phyloP scores from a whole-genome alignment of 2,797 vertebrate genomes.

The Acanthurus lineatus region DNA sequence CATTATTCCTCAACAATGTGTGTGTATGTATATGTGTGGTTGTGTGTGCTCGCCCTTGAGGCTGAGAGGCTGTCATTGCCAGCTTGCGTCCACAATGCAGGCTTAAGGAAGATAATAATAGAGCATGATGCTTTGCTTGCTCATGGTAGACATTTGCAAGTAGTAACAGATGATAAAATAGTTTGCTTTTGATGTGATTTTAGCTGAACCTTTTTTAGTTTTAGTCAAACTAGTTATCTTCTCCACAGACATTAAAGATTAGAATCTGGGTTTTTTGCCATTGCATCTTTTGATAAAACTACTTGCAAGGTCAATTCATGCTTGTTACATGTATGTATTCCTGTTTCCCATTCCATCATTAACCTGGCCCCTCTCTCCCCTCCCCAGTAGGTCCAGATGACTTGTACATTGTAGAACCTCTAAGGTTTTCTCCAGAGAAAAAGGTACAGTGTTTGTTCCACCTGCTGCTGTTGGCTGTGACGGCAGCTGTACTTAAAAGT shows the following conservation, averaged over 20 bases:
- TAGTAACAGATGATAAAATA: conserved; percentile 67
- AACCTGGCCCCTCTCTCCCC: conserved; percentile 85
- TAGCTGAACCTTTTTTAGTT: neutral
- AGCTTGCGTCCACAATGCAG: conserved; percentile 72
- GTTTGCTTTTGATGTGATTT: conserved; percentile 21
- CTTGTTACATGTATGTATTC: conserved; percentile 84
- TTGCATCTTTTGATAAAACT: conserved; percentile 64
- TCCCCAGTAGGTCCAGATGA: conserved; percentile 95
- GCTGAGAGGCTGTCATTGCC: conserved; percentile 71
- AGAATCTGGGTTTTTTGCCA: conserved; percentile 1
- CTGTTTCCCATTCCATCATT: conserved; percentile 85
- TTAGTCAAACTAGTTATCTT: neutral
- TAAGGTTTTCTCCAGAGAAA: conserved; percentile 99
- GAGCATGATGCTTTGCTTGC: conserved; percentile 77
- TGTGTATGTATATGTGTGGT: conserved; percentile 18
- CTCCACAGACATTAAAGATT: neutral
- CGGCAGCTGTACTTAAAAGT: conserved; percentile 59
- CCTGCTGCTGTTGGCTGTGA: conserved; percentile 76
- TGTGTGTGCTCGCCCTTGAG: conserved; percentile 41
- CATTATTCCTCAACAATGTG: conserved; percentile 41
- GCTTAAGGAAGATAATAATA: conserved; percentile 69
- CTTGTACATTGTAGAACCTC: conserved; percentile 99
- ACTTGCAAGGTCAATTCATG: conserved; percentile 85
- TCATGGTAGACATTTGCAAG: conserved; percentile 83
- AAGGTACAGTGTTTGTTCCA: conserved; percentile 89